phyloP scores from a whole-genome alignment of 1,140 invertebrate species.

The Euura saliciscinereae region DNA sequence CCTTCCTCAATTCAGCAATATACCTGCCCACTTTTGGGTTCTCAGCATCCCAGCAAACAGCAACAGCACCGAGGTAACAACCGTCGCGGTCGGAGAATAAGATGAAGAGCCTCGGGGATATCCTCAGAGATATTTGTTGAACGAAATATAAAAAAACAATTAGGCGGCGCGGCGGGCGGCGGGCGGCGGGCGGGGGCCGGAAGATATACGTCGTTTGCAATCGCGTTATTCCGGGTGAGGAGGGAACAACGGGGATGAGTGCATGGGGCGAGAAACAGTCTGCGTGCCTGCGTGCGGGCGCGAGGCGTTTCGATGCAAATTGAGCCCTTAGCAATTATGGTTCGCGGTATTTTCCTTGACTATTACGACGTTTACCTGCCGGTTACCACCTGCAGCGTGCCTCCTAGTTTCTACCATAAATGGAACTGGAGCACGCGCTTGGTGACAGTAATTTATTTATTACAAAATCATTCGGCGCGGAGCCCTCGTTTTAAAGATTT shows the following conservation, averaged over 20 bases:
- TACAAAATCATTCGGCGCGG: conserved; percentile 1
- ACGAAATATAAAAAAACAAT: no score
- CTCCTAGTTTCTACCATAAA: conserved; percentile 45
- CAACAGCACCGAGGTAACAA: no score
- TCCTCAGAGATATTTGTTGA: no score
- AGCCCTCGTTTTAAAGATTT: conserved; percentile 7
- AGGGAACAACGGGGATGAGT: no score
- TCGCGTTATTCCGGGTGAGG: no score
- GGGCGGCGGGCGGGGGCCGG: no score
- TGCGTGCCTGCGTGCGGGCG: neutral
- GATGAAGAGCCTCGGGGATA: no score
- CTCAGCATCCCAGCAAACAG: no score
- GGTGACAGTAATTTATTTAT: conserved; percentile 5
- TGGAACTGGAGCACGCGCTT: conserved; percentile 50
- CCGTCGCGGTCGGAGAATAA: no score
- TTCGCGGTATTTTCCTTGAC: conserved; percentile 1
- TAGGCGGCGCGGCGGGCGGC: no score
- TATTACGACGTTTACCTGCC: neutral
- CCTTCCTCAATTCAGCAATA: conserved; percentile 61
- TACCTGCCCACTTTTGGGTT: conserved; percentile 30
- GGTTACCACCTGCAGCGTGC: conserved; percentile 1
- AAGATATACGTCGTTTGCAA: no score
- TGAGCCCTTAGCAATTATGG: conserved; percentile 7
- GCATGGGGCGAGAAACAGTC: neutral
- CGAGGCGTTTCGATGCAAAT: conserved; percentile 3